Evolutionary conservation across 2,113 vertebrate genomes (phyloP), one percentile per base, ranked within the genome.

Genomic region (Sprattus sprattus): DNA sequence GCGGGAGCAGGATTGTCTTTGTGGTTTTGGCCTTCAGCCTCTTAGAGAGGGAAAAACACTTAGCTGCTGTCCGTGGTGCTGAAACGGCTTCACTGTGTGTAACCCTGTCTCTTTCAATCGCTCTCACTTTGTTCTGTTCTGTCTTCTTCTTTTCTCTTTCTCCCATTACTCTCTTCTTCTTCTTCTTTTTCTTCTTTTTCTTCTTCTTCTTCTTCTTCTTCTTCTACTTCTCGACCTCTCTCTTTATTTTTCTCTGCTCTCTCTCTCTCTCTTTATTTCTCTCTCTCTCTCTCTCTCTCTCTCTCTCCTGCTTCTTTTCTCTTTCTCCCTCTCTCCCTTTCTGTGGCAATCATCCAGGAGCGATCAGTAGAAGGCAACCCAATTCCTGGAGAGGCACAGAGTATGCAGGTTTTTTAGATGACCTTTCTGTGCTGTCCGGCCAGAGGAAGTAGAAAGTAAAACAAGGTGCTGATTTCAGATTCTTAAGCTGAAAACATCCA

Each of bases 1-100:
- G 49, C 52, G 81, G 52, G 46, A 82, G 22, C 28, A 50, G 11
- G 25, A 60, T 16, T 44, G 82, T 60, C 54, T 54, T 54, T 13
- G 15, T 54, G 16, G 10, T 25, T 39, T n/a, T 25, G 60, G n/a
- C 60, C 6, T 9, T 64, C 22, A 64, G n/a, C 52, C 3, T 64
- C n/a, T n/a, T 6, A 9, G 64, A 67, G n/a, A 67, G 2, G 44
- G 28, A 39, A 78, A 10, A 71, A 5, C 13, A 16, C 25, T 15
- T 78, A 44, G 71, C 28, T 71, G 71, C 71, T 78, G 11, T 78
- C 71, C 71, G 5, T 78, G 71, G 9, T 78, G 71, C 71, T 78
- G 71, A 78, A 78, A 78, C 13, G 10, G 25, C 25, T 78, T 78
- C 71, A 44, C 11, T 5, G 11, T 25, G 13, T 39, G 1, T 78